These are phyloP conservation scores for Solenopsis invicta DNA, from an alignment of 1,140 invertebrate species.

Conservation along the genomic window DNA sequence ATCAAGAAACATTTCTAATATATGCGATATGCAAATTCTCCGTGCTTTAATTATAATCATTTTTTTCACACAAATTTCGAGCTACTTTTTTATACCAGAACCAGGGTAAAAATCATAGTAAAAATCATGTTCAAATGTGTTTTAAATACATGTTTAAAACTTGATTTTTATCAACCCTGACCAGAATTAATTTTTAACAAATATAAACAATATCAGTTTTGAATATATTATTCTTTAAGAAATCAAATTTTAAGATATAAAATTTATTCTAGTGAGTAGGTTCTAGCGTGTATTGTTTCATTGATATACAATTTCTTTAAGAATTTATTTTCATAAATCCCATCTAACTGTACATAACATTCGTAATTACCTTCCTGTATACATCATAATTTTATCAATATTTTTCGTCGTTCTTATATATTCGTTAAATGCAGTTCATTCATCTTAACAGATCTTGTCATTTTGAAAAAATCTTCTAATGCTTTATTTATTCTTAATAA, in stretches of 20 bases:
- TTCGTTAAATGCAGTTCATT: slow-evolving; percentile 10
- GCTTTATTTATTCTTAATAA: slow-evolving; percentile 45
- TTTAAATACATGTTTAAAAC: too few relatives aligned
- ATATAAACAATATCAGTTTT: background rate
- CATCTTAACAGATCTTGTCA: background rate
- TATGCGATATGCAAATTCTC: background rate
- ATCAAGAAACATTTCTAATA: background rate
- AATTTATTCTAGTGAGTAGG: background rate
- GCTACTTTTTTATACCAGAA: background rate
- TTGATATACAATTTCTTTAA: slow-evolving; percentile 33
- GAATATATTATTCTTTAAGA: background rate
- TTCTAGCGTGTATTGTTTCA: background rate
- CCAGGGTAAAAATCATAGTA: background rate
- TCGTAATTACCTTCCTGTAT: slow-evolving; percentile 5
- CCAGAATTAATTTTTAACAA: background rate
- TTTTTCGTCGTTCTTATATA: slow-evolving; percentile 15
- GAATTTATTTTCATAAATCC: slow-evolving; percentile 73
- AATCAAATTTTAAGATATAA: background rate
- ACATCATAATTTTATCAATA: background rate
- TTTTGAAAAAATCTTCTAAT: slow-evolving; percentile 19
- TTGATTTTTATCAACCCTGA: too few relatives aligned
- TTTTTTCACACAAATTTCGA: background rate
- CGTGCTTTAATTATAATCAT: background rate
- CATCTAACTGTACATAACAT: slow-evolving; percentile 72
- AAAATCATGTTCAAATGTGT: too few relatives aligned